Evolutionary conservation across 2,888 invertebrate species (phyloP), one percentile per base, ranked within the genome.

Genomic region (Malthinus seriepunctatus): DNA sequence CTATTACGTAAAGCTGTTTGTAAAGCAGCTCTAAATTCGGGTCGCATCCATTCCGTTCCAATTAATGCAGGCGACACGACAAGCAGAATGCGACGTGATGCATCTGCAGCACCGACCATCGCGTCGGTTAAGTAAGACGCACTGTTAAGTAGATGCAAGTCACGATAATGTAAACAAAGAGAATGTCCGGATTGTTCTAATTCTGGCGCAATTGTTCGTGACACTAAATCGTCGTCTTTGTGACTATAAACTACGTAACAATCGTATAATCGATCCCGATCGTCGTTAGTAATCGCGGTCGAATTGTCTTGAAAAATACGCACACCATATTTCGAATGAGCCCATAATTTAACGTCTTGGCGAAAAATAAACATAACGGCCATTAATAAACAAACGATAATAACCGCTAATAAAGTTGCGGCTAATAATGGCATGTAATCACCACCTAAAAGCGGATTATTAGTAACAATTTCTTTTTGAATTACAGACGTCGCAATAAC

Each of bases 241-340:
- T 87, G 86, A 77, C 90, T 90, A 81, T 94, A 95, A 63, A 92
- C 88, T 75, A 95, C 86, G 80, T 94, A 95, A 58, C 92, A 93
- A 77, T 95, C 86, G 82, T 90, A 85, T 71, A 86, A 78, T 75
- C 86, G 80, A 79, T 85, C 79, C 8, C 74, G 69, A 60, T 78
- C 78, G 53, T 77, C 76, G 53, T 62, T 67, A 42, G 70, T 82
- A 69, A 83, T 83, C 62, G 82, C 81, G 69, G 81, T 80, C 42
- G 83, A 78, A 60, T 80, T 80, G 60, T 85, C 85, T 76, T 86
- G 87, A 75, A 90, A 88, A 67, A 91, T 81, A 69, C 91, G 82
- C 48, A 91, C 82, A 35, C 91, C 91, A 76, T 90, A 94, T 67
- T 84, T 86, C 10, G 90, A 86, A 79, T 90, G 90, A 69, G 89